Evolutionary conservation across 2,113 vertebrate genomes (phyloP).

Genomic region (Lanius ludovicianus): DNA sequence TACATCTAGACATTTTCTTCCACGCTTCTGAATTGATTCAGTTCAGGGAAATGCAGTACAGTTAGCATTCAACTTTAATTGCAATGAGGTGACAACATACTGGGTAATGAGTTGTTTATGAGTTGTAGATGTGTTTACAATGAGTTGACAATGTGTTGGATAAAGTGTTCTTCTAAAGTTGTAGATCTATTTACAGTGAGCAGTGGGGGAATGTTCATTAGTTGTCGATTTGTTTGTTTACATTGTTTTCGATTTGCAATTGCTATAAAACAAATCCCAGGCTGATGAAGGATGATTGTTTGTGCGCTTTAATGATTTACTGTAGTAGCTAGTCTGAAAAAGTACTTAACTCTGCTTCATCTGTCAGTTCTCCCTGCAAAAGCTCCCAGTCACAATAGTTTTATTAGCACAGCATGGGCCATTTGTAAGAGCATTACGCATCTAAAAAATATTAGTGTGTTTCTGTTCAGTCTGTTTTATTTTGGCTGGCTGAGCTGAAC

Average conservation of each 20-base stretch:
- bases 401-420: conserved; percentile 79
- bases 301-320: conserved; percentile 79
- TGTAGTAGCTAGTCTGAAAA: conserved; percentile 75
- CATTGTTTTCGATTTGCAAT: conserved; percentile 81
- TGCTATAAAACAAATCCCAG: conserved; percentile 77
- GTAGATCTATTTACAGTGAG: conserved; percentile 79
- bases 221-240: conserved; percentile 84
- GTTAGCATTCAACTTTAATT: conserved; percentile 81
- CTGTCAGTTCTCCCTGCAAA: conserved; percentile 79
- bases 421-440: conserved; percentile 74
- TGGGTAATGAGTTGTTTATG: conserved; percentile 84
- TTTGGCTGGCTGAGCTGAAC: conserved; percentile 60
- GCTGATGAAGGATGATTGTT: conserved; percentile 78
- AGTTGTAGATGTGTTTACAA: conserved; percentile 84
- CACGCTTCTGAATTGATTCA: conserved; percentile 62
- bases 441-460: conserved; percentile 70
- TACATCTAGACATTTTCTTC: conserved; percentile 51
- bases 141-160: conserved; percentile 83
- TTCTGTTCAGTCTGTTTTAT: conserved; percentile 67
- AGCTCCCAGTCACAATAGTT: conserved; percentile 77
- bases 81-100: conserved; percentile 82
- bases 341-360: conserved; percentile 77
- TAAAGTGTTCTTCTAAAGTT: conserved; percentile 81
- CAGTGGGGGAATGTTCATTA: conserved; percentile 77
- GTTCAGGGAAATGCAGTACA: conserved; percentile 69